A percentile compares a stretch with the other conserved stretches of the same genome.
phyloP scores from a whole-genome alignment of 2,797 vertebrate species.

The Silurus lanzhouensis region DNA sequence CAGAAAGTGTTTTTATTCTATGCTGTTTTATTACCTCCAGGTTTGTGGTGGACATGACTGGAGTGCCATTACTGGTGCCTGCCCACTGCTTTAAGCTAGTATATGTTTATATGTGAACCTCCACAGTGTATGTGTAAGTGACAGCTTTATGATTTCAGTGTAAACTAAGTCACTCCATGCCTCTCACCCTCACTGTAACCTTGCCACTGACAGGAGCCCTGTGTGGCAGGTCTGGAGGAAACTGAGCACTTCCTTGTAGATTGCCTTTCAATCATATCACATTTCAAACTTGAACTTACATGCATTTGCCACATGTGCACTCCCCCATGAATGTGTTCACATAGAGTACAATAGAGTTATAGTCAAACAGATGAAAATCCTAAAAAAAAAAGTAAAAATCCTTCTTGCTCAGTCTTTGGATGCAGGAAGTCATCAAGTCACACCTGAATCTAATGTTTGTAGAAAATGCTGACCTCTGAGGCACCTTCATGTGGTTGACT shows the following conservation, averaged over 20 bases:
- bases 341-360: not conserved
- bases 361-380: not conserved
- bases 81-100: slow-evolving; percentile 32
- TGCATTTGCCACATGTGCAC: not conserved
- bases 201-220: slow-evolving; percentile 43
- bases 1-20: slow-evolving; percentile 46
- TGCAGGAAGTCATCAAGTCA: not conserved
- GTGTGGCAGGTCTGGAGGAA: slow-evolving; percentile 36
- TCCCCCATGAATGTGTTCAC: not conserved
- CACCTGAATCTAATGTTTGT: not conserved
- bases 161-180: slow-evolving; percentile 47
- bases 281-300: slow-evolving; percentile 25
- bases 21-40: slow-evolving; percentile 47
- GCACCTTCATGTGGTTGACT: not conserved
- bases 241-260: slow-evolving; percentile 28
- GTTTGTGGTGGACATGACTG: slow-evolving; percentile 55
- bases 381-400: not conserved
- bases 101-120: slow-evolving; percentile 40
- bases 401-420: not conserved
- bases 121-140: slow-evolving; percentile 35
- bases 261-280: slow-evolving; percentile 43
- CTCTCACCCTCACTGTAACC: slow-evolving; percentile 50
- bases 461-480: not conserved
- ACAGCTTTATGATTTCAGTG: slow-evolving; percentile 57
- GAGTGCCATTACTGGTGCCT: slow-evolving; percentile 43